These are phyloP conservation scores for Myodes glareolus DNA, from an alignment of 2,113 vertebrate species.

Conservation along the genomic window DNA sequence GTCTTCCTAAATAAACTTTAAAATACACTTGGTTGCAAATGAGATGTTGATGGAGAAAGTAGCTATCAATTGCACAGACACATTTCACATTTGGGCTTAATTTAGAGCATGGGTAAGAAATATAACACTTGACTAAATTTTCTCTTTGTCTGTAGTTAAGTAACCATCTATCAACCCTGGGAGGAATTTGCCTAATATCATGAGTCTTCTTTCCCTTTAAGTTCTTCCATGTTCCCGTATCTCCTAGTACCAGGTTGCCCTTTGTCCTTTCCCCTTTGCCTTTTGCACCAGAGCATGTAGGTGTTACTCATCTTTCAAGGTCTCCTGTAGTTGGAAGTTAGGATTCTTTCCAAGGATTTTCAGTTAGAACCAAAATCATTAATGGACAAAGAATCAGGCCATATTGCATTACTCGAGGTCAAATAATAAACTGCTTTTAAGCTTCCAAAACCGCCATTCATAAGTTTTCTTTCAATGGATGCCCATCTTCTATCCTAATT, in stretches of 20 bases:
- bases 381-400: background rate
- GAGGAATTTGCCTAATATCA: background rate
- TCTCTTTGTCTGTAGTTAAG: background rate
- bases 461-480: background rate
- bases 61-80: background rate
- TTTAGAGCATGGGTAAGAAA: background rate
- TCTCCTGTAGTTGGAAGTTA: background rate
- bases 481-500: background rate
- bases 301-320: background rate
- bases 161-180: background rate
- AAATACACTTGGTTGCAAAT: conserved; percentile 18
- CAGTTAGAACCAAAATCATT: background rate
- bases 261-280: background rate
- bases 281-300: background rate
- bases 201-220: background rate
- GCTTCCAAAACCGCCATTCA: background rate
- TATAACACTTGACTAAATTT: background rate
- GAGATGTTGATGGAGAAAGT: background rate
- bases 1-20: conserved; percentile 30
- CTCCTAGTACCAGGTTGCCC: background rate
- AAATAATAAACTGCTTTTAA: background rate
- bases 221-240: background rate
- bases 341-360: conserved; percentile 29
- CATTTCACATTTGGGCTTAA: conserved; percentile 49
- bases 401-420: background rate